Percentiles rank a stretch among this genome's conserved stretches.
These are phyloP conservation scores for Caenorhabditis elegans DNA, from an alignment of 1,140 invertebrate genomes.

Conservation along the genomic window WBcel235 BX284606.5:6105001-6105500, in stretches of 20 bases:
- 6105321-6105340: neutral
- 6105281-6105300: constrained; percentile 15
- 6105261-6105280: neutral
- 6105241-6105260: neutral
- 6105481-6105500: too few relatives aligned
- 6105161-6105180: too few relatives aligned
- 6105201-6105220: too few relatives aligned
- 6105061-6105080: constrained; percentile 29
- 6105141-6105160: too few relatives aligned
- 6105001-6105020: constrained; percentile 18
- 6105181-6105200: too few relatives aligned
- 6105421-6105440: neutral
- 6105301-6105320: neutral
- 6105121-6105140: too few relatives aligned
- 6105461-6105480: too few relatives aligned
- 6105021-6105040: constrained; percentile 43
- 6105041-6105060: constrained; percentile 34
- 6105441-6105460: too few relatives aligned
- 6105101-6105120: constrained; percentile 39
- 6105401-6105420: neutral
- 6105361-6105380: neutral
- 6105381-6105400: neutral
- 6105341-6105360: neutral
- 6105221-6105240: neutral
- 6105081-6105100: constrained; percentile 44